Base-by-base conservation (phyloP, 1,140 invertebrate species). In the Daktulosphaira vitifoliae region DNA sequence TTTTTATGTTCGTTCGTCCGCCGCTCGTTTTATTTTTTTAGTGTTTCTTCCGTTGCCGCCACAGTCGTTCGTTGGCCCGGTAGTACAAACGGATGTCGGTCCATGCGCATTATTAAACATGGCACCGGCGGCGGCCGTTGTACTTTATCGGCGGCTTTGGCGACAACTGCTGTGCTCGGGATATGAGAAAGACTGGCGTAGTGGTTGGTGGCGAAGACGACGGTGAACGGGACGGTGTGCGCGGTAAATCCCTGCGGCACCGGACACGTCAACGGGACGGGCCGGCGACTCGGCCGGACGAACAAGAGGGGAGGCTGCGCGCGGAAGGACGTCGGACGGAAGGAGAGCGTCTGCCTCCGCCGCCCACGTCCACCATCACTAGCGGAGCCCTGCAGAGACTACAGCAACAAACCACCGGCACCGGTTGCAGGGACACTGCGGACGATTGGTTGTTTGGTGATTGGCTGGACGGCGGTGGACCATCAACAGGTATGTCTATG, bases 391-490 rank as follows among this genome's bases (percentile, higher is more conserved):
- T 54, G 52, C 52, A 38, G n/a, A 22, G 29, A 8, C 52, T 54
- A 2, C 52, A 54, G 33, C 18, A 37, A 11, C 18, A 5, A 16
- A 33, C 2, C 16, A 39, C 51, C 16, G 20, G 16, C 37, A 37
- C 2, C 38, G n/a, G n/a, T 38, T 18, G n/a, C 13, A 15, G 51
- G 39, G 38, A 22, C 1, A 23, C 65, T 1, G 53, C 39, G 7
- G 39, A 59, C 29, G 65, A 37, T 56, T 50, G 52, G 42, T 23
- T 66, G 15, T 49, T 66, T 16, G 39, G 42, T 53, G 65, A 59
- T 15, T 54, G 67, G 56, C 66, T 67, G 69, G 68, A 65, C 68
- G 53, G 68, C 69, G 59, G 67, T 56, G 29, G 29, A 6, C 5
- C 29, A 33, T 33, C 29, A 33, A 33, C 29, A 33, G 29, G 29